Evolutionary conservation across 2,113 vertebrate genomes (phyloP).

Genomic region (Phycodurus eques): DNA sequence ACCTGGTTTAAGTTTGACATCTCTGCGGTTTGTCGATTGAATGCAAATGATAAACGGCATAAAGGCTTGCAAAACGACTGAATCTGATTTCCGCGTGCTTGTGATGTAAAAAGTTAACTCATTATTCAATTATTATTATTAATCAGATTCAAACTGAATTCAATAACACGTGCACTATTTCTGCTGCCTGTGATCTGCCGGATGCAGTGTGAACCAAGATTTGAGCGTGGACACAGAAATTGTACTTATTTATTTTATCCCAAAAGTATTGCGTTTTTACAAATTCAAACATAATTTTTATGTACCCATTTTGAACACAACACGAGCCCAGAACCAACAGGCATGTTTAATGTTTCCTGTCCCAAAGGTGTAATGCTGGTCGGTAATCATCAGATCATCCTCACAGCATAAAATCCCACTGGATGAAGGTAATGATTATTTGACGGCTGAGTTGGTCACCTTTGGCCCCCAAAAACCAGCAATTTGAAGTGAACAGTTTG

Average conservation of each 20-base stretch:
- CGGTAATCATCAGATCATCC: neutral
- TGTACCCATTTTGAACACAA: neutral
- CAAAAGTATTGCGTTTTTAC: neutral
- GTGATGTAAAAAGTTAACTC: too few species aligned
- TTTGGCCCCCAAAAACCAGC: neutral
- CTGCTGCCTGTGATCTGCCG: neutral
- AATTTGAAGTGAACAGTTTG: neutral
- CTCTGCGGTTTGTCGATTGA: too few species aligned
- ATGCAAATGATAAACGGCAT: too few species aligned
- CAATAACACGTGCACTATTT: neutral
- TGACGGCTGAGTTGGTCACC: neutral
- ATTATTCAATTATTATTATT: too few species aligned
- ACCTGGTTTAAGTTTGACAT: too few species aligned
- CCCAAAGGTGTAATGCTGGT: neutral
- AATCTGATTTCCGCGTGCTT: too few species aligned
- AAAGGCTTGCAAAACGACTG: too few species aligned
- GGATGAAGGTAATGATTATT: too few species aligned
- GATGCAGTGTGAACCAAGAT: neutral
- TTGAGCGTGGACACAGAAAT: neutral
- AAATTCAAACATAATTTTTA: neutral
- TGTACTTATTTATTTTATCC: neutral
- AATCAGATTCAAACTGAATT: neutral
- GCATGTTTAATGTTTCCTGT: neutral
- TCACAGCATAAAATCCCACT: neutral
- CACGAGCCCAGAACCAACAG: neutral